These are phyloP conservation scores for Chaetops frenatus DNA, from an alignment of 2,113 vertebrate genomes.

Conservation along the genomic window DNA sequence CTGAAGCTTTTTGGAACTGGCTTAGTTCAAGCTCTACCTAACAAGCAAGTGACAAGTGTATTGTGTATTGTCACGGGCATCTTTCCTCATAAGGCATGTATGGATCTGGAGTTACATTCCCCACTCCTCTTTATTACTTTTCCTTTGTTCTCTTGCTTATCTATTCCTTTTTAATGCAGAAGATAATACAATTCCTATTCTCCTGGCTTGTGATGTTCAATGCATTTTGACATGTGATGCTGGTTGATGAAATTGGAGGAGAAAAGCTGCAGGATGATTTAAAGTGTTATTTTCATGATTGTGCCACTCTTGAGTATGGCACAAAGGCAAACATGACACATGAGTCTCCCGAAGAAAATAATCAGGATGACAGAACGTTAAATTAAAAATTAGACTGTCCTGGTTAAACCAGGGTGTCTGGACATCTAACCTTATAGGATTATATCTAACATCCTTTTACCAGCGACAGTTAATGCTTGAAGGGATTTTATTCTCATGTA, in stretches of 20 bases:
- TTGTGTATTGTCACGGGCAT: slow-evolving; percentile 25
- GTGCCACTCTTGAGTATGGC: slow-evolving; percentile 45
- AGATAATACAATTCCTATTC: slow-evolving; percentile 53
- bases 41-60: slow-evolving; percentile 42
- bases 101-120: slow-evolving; percentile 42
- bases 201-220: slow-evolving; percentile 42
- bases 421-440: slow-evolving; percentile 66
- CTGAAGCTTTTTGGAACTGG: slow-evolving; percentile 54
- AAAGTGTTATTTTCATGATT: slow-evolving; percentile 60
- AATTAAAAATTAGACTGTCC: slow-evolving; percentile 65
- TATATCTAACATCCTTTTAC: slow-evolving; percentile 61
- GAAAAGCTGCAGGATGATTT: slow-evolving; percentile 61
- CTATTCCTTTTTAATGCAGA: slow-evolving; percentile 49
- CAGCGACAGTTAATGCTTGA: slow-evolving; percentile 60
- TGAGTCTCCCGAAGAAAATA: slow-evolving; percentile 53
- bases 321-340: slow-evolving; percentile 54
- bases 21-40: slow-evolving; percentile 5
- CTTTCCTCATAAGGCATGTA: not conserved
- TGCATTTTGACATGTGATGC: slow-evolving; percentile 60
- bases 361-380: slow-evolving; percentile 57
- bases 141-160: slow-evolving; percentile 47
- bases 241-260: slow-evolving; percentile 61
- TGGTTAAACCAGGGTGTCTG: slow-evolving; percentile 57
- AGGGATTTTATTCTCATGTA: slow-evolving; percentile 62
- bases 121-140: slow-evolving; percentile 17